Evolutionary conservation across 2,113 vertebrate genomes (phyloP).

Genomic region (Grammomys surdaster): DNA sequence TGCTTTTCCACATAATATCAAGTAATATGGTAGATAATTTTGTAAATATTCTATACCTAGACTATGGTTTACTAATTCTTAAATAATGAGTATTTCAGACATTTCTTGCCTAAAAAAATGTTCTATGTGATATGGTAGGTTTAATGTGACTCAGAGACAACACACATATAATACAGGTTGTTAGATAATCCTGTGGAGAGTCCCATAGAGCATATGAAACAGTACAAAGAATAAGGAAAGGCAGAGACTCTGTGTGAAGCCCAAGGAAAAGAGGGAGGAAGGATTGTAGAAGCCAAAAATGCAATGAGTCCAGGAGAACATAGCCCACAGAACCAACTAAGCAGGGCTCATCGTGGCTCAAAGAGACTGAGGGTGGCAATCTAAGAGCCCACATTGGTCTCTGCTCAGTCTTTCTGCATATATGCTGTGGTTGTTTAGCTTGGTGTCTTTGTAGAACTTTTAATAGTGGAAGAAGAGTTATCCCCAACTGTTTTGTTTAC

Average conservation of each 20-base stretch:
- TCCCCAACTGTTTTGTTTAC: not conserved
- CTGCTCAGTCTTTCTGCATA: not conserved
- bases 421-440: no score
- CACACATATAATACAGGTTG: not conserved
- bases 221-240: not conserved
- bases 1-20: not conserved
- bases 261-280: no score
- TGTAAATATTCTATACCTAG: not conserved
- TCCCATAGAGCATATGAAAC: not conserved
- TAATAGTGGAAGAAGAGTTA: not conserved
- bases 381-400: no score
- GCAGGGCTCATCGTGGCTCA: no score
- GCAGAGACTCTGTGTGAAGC: rapidly evolving
- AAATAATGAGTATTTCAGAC: not conserved
- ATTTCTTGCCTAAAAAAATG: not conserved
- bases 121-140: not conserved
- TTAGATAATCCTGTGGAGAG: not conserved
- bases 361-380: no score
- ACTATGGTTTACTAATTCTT: not conserved
- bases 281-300: not conserved
- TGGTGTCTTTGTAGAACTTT: not conserved
- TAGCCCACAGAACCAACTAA: not conserved
- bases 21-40: not conserved
- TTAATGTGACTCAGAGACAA: not conserved
- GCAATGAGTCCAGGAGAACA: not conserved